Base-by-base conservation (phyloP, 2,113 vertebrate species). In the Microtus ochrogaster region DNA sequence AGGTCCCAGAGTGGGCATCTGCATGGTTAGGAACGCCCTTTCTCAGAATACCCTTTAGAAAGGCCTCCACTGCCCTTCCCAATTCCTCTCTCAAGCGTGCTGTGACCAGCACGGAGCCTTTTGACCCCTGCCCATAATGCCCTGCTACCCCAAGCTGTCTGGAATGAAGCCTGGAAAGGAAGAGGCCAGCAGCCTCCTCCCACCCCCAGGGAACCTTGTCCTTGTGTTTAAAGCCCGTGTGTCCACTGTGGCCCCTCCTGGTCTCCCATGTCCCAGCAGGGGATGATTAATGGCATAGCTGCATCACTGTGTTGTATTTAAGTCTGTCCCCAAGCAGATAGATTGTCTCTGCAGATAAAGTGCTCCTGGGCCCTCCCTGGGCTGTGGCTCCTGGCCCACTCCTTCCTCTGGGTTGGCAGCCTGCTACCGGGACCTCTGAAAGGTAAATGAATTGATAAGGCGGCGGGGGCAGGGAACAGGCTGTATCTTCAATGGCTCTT, bases 401-500 rank as follows among this genome's bases (percentile, higher is more conserved):
- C 76, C 94, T 93, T 84, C 87, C 90, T 94, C 76, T 87, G 0
- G 0, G 8, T 2, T 6, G 65, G 65, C 92, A 63, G 86, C 26
- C 93, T 33, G 58, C 79, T 82, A 44, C 90, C 52, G 81, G 76
- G 90, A 92, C 39, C 81, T 91, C 81, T 92, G 92, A 86, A 96
- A 95, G 77, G 96, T 94, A 95, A 97, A 89, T 93, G 88, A 94
- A 89, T 94, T 91, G 97, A 98, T 96, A 97, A 97, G 95, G 55
- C 8, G 0, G 84, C 39, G 61, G 79, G 90, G 85, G 72, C 47
- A 89, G 88, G 76, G 36, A 61, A 4, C 63, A 86, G 52, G 14
- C 93, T 78, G 49, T 49, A 76, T 93, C 94, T 93, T 83, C 94
- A 44, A 85, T 82, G 77, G 96, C 85, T 95, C 93, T 95, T 97